Evolutionary conservation across 1,140 invertebrate genomes (phyloP), one percentile per base, ranked within the genome.

Genomic region (Samia ricini): DNA sequence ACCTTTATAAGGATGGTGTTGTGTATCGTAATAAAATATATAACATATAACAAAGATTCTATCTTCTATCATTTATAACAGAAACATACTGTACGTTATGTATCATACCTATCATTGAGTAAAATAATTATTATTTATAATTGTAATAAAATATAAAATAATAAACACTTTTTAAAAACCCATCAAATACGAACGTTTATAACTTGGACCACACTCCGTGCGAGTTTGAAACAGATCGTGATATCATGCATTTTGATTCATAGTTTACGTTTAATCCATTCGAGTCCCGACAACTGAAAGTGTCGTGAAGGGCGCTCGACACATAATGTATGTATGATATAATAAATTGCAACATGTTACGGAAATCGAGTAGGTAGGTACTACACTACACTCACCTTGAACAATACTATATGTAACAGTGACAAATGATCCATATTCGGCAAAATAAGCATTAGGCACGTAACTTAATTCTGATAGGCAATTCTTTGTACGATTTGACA

Each of bases 161-260:
- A n/a, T n/a, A n/a, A n/a, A n/a, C n/a, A n/a, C n/a, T n/a, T n/a
- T n/a, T n/a, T n/a, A n/a, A n/a, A n/a, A n/a, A n/a, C n/a, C n/a
- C n/a, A n/a, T n/a, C n/a, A n/a, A n/a, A n/a, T 42, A 4, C 33
- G n/a, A 3, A 20, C 56, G 64, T 63, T 64, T 67, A 20, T 69
- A 18, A 60, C 66, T 71, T 74, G 36, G 10, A 72, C 66, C 68
- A 60, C 50, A 68, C 36, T 29, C 36, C n/a, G 15, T 15, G 33
- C 33, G n/a, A 42, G 33, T 4, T 61, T 64, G 36, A 33, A 61
- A 61, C 33, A 48, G 49, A 68, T 76, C 65, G 76, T 79, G 79
- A 78, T 72, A 70, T 63, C 71, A 68, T 69, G 61, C 64, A 69
- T 66, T 79, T 78, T 76, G 71, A 81, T 63, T 83, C 79, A 80